phyloP scores from a whole-genome alignment of 2,888 invertebrate genomes.

The Rhagonycha fulva region DNA sequence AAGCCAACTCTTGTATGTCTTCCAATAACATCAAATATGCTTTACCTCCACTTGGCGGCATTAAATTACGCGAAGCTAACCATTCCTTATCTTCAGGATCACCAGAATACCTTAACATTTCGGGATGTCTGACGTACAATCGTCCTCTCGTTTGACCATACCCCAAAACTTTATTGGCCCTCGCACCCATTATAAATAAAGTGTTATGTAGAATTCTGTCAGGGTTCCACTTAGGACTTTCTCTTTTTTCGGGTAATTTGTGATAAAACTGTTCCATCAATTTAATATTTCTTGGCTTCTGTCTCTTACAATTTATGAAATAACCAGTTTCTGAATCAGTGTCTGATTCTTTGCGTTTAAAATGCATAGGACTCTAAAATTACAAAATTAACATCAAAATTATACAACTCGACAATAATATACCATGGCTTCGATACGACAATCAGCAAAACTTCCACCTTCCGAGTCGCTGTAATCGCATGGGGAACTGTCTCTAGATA shows the following conservation, averaged over 20 bases:
- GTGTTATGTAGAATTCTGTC: conserved; percentile 72
- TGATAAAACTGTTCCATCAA: conserved; percentile 55
- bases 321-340: conserved; percentile 65
- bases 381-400: not conserved
- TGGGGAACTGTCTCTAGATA: conserved; percentile 57
- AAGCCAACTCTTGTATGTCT: conserved; percentile 75
- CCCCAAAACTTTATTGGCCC: conserved; percentile 74
- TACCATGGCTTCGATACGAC: conserved; percentile 53
- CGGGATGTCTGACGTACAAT: conserved; percentile 77
- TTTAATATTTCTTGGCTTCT: conserved; percentile 47
- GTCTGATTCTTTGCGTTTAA: conserved; percentile 69
- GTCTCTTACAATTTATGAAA: conserved; percentile 50
- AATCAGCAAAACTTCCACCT: conserved; percentile 58
- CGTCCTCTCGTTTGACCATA: conserved; percentile 76
- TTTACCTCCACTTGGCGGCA: conserved; percentile 78
- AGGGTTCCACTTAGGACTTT: conserved; percentile 76
- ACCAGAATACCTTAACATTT: conserved; percentile 70
- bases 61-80: conserved; percentile 75
- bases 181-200: conserved; percentile 79
- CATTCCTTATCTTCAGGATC: conserved; percentile 83
- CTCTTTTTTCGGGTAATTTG: conserved; percentile 56
- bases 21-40: conserved; percentile 79
- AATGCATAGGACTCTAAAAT: conserved; percentile 60
- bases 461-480: conserved; percentile 63
- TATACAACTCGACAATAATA: conserved; percentile 41